phyloP scores from a whole-genome alignment of 2,113 vertebrate species.

The Columbina picui region DNA sequence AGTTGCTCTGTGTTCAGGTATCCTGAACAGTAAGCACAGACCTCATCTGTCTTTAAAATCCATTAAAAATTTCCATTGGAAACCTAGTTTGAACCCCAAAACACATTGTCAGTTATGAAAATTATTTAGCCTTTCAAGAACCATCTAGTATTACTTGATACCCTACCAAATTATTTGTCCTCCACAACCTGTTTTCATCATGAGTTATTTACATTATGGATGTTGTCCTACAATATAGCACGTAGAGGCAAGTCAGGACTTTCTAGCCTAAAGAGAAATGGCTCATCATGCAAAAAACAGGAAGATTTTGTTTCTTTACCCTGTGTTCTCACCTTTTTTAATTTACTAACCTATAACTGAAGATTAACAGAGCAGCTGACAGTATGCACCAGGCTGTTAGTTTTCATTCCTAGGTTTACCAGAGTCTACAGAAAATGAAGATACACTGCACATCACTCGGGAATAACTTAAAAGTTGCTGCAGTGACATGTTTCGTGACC shows the following conservation, averaged over 20 bases:
- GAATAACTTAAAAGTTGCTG: background rate
- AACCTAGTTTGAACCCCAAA: background rate
- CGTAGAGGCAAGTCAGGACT: background rate
- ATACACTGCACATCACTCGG: rapidly evolving
- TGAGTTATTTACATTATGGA: background rate
- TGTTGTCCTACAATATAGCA: background rate
- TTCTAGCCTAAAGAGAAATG: background rate
- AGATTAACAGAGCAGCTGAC: background rate
- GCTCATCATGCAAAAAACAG: background rate
- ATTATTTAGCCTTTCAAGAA: background rate
- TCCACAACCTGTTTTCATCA: background rate
- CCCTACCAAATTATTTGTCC: background rate
- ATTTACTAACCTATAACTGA: background rate
- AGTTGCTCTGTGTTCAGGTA: too few relatives aligned
- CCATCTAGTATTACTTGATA: background rate
- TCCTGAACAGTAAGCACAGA: background rate
- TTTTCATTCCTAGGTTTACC: background rate
- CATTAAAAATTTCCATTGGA: background rate
- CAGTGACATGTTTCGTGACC: background rate
- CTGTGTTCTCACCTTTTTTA: background rate
- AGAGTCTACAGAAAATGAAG: background rate
- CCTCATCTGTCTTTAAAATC: background rate
- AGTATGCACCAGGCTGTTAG: background rate
- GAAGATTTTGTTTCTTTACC: background rate
- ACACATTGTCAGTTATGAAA: background rate